Evolutionary conservation across 2,888 invertebrate species (phyloP), one percentile per base, ranked within the genome.

Genomic region (Drosophila fulvimacula): DNA sequence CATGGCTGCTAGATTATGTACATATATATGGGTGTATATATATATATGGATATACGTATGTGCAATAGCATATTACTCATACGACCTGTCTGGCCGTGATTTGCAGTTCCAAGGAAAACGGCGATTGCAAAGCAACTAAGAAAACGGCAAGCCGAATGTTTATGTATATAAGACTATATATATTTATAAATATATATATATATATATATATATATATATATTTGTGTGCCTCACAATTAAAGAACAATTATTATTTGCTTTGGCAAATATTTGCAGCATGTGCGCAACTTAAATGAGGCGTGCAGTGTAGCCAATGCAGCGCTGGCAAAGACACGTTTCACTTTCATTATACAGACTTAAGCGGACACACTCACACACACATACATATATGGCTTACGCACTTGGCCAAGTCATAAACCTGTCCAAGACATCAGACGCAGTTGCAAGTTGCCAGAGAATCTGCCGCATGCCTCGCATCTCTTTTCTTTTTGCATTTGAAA

Each of bases 201-300:
- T 15, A 7, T 21, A 1, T 24, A 24, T 24, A 15, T 44, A 44
- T 15, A 44, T 15, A 13, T 15, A 21, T 68, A 15, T 49, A 27
- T 53, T 46, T 48, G 11, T 67, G 15, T 17, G 34, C 42, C n/a
- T 13, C 36, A 46, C 71, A 77, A 77, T 77, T 77, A 77, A 70
- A 79, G 71, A 79, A 77, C 80, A 71, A 77, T 77, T 77, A 79
- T 79, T 65, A 64, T 79, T 76, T 64, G 80, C 80, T 70, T 76
- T 63, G 66, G 76, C 51, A 79, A 79, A 75, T 65, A 77, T 70
- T 76, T 76, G 55, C 61, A 76, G 53, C 71, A 64, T 79, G 76
- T 76, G 80, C 67, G 80, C 81, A 71, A 63, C 68, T 71, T 65
- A 71, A 76, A 77, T 80, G 80, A 71, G 71, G 67, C 62, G 36